Base-by-base conservation (phyloP, 2,888 invertebrate genomes). In the Thereva unica region DNA sequence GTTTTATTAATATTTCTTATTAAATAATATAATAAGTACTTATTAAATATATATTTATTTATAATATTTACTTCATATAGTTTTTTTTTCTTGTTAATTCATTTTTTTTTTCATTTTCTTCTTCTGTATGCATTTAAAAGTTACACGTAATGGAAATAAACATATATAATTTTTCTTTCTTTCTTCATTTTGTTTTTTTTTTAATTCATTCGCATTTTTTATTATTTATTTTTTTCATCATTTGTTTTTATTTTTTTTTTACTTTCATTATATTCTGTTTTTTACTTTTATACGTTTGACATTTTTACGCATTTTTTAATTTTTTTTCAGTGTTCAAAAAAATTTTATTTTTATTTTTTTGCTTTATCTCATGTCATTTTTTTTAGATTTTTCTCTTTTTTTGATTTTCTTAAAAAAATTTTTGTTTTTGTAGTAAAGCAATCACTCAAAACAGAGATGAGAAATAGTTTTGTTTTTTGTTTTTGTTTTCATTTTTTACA, bases 21-120 rank as follows among this genome's bases (percentile, higher is more conserved):
- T 52, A 52, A 53, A 64, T 64, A 64, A 50, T 41, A 50, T 61
- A 61, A 64, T 64, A 64, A 64, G 63, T 64, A 64, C 63, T 64
- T 64, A 64, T 64, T 64, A 64, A 64, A 64, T 64, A 64, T 64
- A 64, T 64, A 64, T 64, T 52, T 52, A 52, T 64, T 64, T 64
- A 35, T 64, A 63, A 52, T 64, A 64, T 64, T 50, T 64, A 64
- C 63, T 64, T 64, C 40, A 64, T 64, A 64, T 59, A 59, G 59
- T 44, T 64, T 64, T 64, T 42, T 64, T 52, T 52, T 50, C 53
- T 64, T 64, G 5, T 45, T 45, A 9, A 10, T 7, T 45, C n/a
- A 23, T 23, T 23, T 23, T 23, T 23, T 23, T 23, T 23, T 23
- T 23, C 2, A 2, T 23, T 23, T 52, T 52, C 42, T 64, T 64